Evolutionary conservation across 2,888 invertebrate genomes (phyloP).

Genomic region (Trichogramma evanescens): DNA sequence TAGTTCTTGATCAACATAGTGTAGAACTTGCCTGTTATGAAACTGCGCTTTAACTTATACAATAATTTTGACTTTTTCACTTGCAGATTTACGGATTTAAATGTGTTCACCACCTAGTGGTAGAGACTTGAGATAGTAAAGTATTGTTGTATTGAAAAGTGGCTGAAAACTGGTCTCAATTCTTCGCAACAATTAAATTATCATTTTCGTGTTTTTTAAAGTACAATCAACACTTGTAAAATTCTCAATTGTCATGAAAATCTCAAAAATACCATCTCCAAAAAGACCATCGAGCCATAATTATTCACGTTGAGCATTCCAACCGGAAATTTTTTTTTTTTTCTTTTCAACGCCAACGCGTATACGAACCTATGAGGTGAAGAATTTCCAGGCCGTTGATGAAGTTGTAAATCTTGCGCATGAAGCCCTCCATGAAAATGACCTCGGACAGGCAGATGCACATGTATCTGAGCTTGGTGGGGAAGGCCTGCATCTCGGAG

Average conservation of each 20-base stretch:
- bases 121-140: not conserved
- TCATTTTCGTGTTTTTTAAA: too few species aligned
- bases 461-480: slow-evolving; percentile 89
- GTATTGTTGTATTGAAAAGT: too few species aligned
- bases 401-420: slow-evolving; percentile 99
- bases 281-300: not conserved
- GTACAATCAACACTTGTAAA: too few species aligned
- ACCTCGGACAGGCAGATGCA: slow-evolving; percentile 97
- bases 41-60: not conserved
- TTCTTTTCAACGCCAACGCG: not conserved
- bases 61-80: not conserved
- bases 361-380: slow-evolving; percentile 77
- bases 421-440: slow-evolving; percentile 99
- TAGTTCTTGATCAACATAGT: not conserved
- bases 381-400: slow-evolving; percentile 95
- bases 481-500: slow-evolving; percentile 97
- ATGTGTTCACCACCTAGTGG: not conserved
- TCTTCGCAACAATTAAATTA: too few species aligned
- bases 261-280: too few species aligned
- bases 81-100: not conserved
- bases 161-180: too few species aligned
- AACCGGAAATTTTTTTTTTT: not conserved
- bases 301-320: slow-evolving; percentile 12
- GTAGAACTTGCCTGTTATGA: too few species aligned
- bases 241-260: too few species aligned